These are phyloP conservation scores for Apogon hyalosoma DNA, from an alignment of 2,797 vertebrate species.

Conservation along the genomic window DNA sequence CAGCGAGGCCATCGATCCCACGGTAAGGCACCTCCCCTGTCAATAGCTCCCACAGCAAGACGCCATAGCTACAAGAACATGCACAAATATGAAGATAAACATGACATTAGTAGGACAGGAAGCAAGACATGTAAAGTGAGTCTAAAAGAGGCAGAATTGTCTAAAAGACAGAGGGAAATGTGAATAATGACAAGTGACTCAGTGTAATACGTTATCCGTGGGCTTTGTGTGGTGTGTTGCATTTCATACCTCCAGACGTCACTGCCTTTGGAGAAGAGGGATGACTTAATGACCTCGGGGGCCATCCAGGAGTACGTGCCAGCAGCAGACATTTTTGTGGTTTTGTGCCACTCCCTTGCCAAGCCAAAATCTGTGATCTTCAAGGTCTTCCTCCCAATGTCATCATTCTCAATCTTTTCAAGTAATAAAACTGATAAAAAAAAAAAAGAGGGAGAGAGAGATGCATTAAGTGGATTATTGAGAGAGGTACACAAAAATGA, in stretches of 20 bases:
- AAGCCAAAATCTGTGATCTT: conserved; percentile 98
- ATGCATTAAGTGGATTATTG: conserved; percentile 2
- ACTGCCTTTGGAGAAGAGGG: conserved; percentile 97
- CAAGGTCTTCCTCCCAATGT: conserved; percentile 93
- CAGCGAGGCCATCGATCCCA: conserved; percentile 95
- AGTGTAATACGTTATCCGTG: not conserved
- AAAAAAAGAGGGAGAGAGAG: not conserved
- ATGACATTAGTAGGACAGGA: not conserved
- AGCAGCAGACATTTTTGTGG: conserved; percentile 95
- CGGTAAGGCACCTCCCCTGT: conserved; percentile 96
- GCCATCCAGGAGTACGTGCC: conserved; percentile 99
- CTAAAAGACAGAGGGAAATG: not conserved
- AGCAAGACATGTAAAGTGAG: not conserved
- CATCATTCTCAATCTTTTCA: conserved; percentile 93
- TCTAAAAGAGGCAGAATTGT: not conserved
- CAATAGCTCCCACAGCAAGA: conserved; percentile 95
- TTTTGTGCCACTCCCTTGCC: conserved; percentile 96
- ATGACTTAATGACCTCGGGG: conserved; percentile 96
- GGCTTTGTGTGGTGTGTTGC: not conserved
- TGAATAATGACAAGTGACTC: not conserved
- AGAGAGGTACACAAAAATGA: not conserved
- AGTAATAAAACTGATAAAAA: conserved; percentile 89
- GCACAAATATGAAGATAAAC: not conserved
- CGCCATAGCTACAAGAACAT: conserved; percentile 87
- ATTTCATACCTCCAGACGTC: conserved; percentile 92